Conservation (phyloP, 2,888 invertebrate species). For the Cremastobaeus sp. region DNA sequence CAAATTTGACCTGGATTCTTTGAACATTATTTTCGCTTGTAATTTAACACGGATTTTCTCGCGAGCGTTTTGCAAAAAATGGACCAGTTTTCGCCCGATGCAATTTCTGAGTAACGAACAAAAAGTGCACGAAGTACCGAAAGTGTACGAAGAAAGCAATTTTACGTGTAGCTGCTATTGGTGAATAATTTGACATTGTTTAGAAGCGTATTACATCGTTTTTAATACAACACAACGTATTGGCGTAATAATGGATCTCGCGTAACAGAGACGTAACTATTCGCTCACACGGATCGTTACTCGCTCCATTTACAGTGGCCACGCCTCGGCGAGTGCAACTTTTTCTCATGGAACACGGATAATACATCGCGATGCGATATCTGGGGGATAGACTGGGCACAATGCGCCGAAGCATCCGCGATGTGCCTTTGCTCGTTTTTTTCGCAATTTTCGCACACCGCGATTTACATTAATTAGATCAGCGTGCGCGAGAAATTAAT, state of each 20-base stretch:
- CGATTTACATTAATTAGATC: constrained; percentile 21
- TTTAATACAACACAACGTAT: constrained; percentile 47
- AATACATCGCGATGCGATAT: constrained; percentile 41
- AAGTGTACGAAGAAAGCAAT: constrained; percentile 23
- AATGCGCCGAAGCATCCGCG: constrained; percentile 21
- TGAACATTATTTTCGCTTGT: no score
- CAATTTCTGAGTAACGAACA: neutral
- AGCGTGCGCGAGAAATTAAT: constrained; percentile 8
- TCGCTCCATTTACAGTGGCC: constrained; percentile 67
- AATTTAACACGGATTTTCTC: no score
- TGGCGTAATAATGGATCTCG: constrained; percentile 55
- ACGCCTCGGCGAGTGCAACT: constrained; percentile 64
- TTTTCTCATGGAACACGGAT: constrained; percentile 59
- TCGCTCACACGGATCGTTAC: constrained; percentile 63
- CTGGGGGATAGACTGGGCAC: constrained; percentile 14
- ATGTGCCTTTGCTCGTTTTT: constrained; percentile 15
- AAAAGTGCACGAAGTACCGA: constrained; percentile 12
- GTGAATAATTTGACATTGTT: constrained; percentile 36
- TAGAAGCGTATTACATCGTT: constrained; percentile 15
- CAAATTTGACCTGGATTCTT: no score
- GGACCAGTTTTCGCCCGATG: no score
- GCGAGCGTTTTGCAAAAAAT: no score
- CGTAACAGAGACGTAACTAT: constrained; percentile 58
- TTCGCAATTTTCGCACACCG: constrained; percentile 20
- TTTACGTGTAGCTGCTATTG: constrained; percentile 44